Percentiles rank a stretch among this genome's conserved stretches.
Evolutionary conservation across 2,888 invertebrate genomes (phyloP).

Genomic region (Phrixothrix hirtus): DNA sequence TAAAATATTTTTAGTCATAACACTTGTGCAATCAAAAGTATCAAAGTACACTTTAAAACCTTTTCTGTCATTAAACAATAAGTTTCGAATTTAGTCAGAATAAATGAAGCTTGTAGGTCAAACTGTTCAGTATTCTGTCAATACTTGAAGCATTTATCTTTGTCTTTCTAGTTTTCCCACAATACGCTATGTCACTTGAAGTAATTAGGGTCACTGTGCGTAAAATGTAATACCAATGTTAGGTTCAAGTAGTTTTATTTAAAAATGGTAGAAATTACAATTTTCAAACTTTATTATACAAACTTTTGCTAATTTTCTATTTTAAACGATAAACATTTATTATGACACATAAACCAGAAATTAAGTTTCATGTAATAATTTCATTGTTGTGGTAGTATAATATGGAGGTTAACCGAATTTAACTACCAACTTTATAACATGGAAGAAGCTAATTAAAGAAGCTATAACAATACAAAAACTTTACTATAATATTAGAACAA

Average conservation of each 20-base stretch:
- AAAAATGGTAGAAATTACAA: constrained; percentile 8
- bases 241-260: constrained; percentile 7
- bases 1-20: no score
- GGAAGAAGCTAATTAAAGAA: constrained; percentile 13
- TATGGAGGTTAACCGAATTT: background rate
- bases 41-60: background rate
- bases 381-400: background rate
- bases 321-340: no score
- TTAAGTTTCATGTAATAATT: background rate
- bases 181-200: constrained; percentile 12
- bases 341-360: no score
- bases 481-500: constrained; percentile 11
- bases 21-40: no score
- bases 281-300: constrained; percentile 1
- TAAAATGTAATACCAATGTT: constrained; percentile 15
- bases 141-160: constrained; percentile 9
- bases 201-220: constrained; percentile 23
- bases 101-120: background rate
- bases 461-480: constrained; percentile 6
- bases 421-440: background rate
- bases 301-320: background rate
- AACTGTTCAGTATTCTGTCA: background rate
- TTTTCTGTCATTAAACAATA: background rate
- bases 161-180: constrained; percentile 16
- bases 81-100: background rate